Conservation (phyloP, 2,797 vertebrate species). For the Scolopax rusticola region DNA sequence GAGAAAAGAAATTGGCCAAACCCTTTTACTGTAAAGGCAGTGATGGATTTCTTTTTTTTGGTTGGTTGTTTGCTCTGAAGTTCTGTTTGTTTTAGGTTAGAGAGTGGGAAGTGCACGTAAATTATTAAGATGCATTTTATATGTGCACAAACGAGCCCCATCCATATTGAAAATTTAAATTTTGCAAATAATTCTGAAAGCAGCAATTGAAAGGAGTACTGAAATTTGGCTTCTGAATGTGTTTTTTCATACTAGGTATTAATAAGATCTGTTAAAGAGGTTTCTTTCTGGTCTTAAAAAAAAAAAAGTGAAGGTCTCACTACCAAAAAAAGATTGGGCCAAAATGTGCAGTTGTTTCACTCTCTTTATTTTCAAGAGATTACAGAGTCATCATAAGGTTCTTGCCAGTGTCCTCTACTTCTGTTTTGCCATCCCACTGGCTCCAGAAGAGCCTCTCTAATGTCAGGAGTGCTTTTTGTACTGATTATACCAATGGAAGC, state of each 20-base stretch:
- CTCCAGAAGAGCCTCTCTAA: not conserved
- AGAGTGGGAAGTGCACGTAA: not conserved
- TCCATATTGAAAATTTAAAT: not conserved
- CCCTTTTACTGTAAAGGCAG: not conserved
- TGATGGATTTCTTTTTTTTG: not conserved
- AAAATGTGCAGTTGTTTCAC: conserved; percentile 6
- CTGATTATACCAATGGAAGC: not conserved
- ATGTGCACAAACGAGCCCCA: not conserved
- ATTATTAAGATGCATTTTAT: not conserved
- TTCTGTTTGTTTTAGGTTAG: not conserved
- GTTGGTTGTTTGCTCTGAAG: not conserved
- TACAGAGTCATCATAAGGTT: not conserved
- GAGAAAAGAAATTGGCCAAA: not conserved
- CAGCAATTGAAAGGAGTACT: conserved; percentile 7
- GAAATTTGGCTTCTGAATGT: not conserved
- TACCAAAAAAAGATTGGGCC: not conserved
- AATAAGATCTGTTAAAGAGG: not conserved
- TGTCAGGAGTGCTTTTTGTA: not conserved
- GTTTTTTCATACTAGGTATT: not conserved
- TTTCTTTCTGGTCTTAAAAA: not conserved
- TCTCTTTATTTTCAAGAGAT: not conserved
- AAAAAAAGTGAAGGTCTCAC: not conserved
- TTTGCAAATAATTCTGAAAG: not conserved
- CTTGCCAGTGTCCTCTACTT: not conserved
- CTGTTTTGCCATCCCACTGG: not conserved